Percentiles rank a stretch among this genome's conserved stretches.
Conservation (phyloP, 2,113 vertebrate species). For the Accipiter virgatus region DNA sequence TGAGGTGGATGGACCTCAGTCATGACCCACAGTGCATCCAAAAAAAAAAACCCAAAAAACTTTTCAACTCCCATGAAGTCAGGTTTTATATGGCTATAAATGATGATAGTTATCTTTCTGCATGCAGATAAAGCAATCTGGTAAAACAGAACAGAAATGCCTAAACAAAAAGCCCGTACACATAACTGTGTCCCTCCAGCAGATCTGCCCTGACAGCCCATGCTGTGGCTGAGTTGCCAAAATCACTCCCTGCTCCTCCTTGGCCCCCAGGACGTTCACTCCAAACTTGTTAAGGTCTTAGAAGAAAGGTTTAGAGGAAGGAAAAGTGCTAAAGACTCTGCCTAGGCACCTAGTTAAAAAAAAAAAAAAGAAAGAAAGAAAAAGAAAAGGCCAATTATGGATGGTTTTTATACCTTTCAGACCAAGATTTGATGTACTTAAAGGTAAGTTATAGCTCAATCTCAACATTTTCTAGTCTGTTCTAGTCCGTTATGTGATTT, state of each 20-base stretch:
- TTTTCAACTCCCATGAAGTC: background rate
- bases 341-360: background rate
- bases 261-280: background rate
- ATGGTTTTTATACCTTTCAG: background rate
- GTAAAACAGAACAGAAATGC: background rate
- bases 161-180: background rate
- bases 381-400: background rate
- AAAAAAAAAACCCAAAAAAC: background rate
- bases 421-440: background rate
- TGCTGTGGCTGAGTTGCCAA: background rate
- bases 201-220: background rate
- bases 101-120: background rate
- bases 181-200: background rate
- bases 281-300: background rate
- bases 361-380: background rate
- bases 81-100: background rate
- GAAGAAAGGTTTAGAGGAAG: background rate
- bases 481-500: background rate
- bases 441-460: background rate
- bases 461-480: background rate
- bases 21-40: fast-evolving
- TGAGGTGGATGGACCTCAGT: background rate
- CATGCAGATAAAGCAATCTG: background rate
- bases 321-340: background rate
- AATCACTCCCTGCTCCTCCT: background rate